These are phyloP conservation scores for Spilogale gracilis DNA, from an alignment of 2,113 vertebrate species.

Conservation along the genomic window DNA sequence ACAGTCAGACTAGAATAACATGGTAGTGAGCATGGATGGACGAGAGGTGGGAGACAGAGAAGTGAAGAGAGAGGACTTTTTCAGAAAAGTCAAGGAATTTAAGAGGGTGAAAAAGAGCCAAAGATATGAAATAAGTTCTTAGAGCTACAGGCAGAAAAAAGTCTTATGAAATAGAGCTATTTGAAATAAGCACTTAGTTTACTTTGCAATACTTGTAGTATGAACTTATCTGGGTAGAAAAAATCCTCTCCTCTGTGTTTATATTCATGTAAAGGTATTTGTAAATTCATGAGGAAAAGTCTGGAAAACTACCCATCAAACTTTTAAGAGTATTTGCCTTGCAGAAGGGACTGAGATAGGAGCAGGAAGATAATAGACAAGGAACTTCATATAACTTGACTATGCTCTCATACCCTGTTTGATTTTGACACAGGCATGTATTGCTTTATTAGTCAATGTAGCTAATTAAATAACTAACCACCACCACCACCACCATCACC, in stretches of 20 bases:
- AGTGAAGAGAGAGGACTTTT: neutral
- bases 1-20: neutral
- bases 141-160: conserved; percentile 11
- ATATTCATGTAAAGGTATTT: neutral
- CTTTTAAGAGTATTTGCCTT: neutral
- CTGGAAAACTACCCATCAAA: neutral
- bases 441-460: conserved; percentile 4
- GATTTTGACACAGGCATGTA: neutral
- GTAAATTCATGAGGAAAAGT: neutral
- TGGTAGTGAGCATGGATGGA: neutral
- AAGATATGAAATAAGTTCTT: neutral
- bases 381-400: neutral
- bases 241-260: neutral
- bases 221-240: conserved; percentile 8
- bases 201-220: neutral
- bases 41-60: neutral
- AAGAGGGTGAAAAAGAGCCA: neutral
- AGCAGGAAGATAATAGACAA: neutral
- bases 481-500: neutral
- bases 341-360: neutral
- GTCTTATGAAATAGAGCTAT: neutral
- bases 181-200: neutral
- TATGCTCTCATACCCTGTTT: neutral
- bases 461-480: conserved; percentile 36
- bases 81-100: conserved; percentile 20